These are phyloP conservation scores for Monochamus saltuarius DNA, from an alignment of 1,140 invertebrate genomes.

Conservation along the genomic window DNA sequence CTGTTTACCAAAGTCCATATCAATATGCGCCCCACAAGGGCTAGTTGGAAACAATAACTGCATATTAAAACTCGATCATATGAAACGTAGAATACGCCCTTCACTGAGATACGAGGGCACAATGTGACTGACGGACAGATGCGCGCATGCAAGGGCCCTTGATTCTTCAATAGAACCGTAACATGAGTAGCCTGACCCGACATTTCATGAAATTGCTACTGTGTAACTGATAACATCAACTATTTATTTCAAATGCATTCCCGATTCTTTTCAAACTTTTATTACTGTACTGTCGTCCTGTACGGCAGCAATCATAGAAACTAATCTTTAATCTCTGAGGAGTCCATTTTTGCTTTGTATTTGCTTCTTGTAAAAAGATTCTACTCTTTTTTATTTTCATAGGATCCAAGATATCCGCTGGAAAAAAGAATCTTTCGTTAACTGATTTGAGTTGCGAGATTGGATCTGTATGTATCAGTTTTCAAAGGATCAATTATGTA, in stretches of 20 bases:
- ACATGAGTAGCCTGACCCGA: slow-evolving; percentile 23
- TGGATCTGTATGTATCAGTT: slow-evolving; percentile 10
- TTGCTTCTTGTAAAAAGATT: slow-evolving; percentile 12
- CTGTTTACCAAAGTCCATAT: no score
- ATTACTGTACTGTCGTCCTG: slow-evolving; percentile 8
- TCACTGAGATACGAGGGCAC: neutral
- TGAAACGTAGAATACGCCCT: slow-evolving; percentile 2
- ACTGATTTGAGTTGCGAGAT: slow-evolving; percentile 5
- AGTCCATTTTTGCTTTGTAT: slow-evolving; percentile 19
- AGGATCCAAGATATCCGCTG: neutral
- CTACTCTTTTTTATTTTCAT: neutral
- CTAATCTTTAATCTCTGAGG: slow-evolving; percentile 31
- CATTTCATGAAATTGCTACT: slow-evolving; percentile 39
- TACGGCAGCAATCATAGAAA: slow-evolving; percentile 33
- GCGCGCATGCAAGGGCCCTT: slow-evolving; percentile 2
- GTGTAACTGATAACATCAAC: slow-evolving; percentile 39
- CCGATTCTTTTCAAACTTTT: slow-evolving; percentile 25
- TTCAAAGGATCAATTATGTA: neutral
- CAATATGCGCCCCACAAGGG: neutral
- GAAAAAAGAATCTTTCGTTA: slow-evolving; percentile 1
- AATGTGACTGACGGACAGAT: slow-evolving; percentile 14
- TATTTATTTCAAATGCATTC: slow-evolving; percentile 37
- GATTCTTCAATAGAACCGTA: slow-evolving; percentile 11
- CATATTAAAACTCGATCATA: slow-evolving; percentile 14
- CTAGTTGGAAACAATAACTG: neutral